Evolutionary conservation across 37 sponge, comb jelly and placozoan genomes (phyloP).

Genomic region (Diacarnus erythraeanus): DNA sequence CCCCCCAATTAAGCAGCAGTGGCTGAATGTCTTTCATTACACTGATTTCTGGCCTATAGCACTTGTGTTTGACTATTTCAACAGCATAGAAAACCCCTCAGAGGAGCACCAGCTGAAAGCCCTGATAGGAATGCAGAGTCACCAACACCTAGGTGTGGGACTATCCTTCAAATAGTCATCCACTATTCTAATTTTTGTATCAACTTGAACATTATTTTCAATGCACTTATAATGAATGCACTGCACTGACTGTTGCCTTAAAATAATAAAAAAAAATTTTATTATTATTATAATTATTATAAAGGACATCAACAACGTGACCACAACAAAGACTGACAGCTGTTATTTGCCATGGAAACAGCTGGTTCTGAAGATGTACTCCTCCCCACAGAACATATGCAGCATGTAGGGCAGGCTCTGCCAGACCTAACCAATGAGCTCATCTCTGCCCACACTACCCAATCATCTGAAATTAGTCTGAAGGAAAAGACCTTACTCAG

Average conservation of each 20-base stretch:
- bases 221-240: too few relatives aligned
- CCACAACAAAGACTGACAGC: too few relatives aligned
- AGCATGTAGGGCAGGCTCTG: constrained; percentile 5
- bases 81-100: not conserved
- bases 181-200: not conserved
- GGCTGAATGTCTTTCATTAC: constrained; percentile 19
- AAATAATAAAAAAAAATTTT: too few relatives aligned
- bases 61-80: constrained; percentile 18
- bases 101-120: constrained; percentile 26
- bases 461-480: constrained; percentile 11
- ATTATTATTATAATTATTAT: too few relatives aligned
- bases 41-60: constrained; percentile 42
- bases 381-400: not conserved
- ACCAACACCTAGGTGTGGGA: not conserved
- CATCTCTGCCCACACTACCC: constrained; percentile 16
- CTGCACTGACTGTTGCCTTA: too few relatives aligned
- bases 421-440: constrained; percentile 43
- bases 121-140: constrained; percentile 2
- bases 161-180: not conserved
- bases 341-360: not conserved
- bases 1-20: constrained; percentile 28
- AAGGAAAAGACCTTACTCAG: constrained; percentile 4
- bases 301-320: too few relatives aligned
- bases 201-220: not conserved
- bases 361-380: not conserved